Base-by-base conservation (phyloP, 2,113 vertebrate genomes). In the Macquaria ambigua region DNA sequence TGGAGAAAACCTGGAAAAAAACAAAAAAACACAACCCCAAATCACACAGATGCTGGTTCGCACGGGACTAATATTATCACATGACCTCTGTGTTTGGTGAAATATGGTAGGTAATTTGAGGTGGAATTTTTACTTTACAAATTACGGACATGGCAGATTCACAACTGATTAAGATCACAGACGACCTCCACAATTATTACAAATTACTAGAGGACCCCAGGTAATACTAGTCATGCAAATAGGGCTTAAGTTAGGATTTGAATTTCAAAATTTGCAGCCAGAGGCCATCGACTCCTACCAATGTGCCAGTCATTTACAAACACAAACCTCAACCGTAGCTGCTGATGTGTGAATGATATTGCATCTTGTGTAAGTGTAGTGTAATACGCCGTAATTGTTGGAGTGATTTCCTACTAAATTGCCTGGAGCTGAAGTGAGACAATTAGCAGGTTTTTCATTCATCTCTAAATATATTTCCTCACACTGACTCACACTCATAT, bases 381-480 rank as follows among this genome's bases (percentile, higher is more conserved):
- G 18, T 25, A 81, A 64, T 8, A 28, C 52, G 16, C 21, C 68
- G 31, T 2, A 31, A 8, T 23, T 8, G 28, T 10, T 72, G 48
- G 15, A 31, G 31, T n/a, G 43, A 34, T 63, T 3, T 62, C 9
- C 1, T 3, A 3, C 6, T 16, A 43, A 55, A 67, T 46, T 61
- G 53, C 76, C 52, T 18, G 8, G 8, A 85, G 43, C 34, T 23
- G 12, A 53, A 21, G 52, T n/a, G 7, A 68, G 59, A 43, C 67
- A 70, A 69, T 76, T 63, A 79, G 12, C 52, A 50, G 34, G n/a
- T 71, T 66, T 50, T 55, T 66, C 11, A 68, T 64, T 75, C 0
- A 11, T 69, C 59, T 81, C n/a, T 71, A 55, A 68, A 69, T 61
- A 34, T 43, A 14, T 55, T 21, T 48, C 46, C 69, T 83, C 52